Base-by-base conservation (phyloP, 2,113 vertebrate species). In the Xyrauchen texanus region DNA sequence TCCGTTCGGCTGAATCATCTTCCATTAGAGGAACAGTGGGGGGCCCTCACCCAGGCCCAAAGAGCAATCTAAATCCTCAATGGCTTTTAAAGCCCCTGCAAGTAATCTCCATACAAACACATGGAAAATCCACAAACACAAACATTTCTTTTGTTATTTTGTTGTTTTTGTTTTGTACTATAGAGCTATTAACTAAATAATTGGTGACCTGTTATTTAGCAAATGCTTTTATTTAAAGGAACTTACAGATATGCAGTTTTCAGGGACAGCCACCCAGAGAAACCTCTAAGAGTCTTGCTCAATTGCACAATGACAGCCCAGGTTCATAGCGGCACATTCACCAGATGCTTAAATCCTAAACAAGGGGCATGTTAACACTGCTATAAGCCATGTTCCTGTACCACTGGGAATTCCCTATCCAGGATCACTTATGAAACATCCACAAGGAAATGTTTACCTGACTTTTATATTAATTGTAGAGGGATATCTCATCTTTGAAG, bases 1-100 rank as follows among this genome's bases (percentile, higher is more conserved):
- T 72, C 70, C 70, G 68, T 82, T 82, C 76, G 70, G 66, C 81
- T 82, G 76, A 82, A 78, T 82, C 81, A 82, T 82, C 57, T 82
- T 82, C 81, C 81, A 82, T 82, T 82, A 82, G 55, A 82, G 69
- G 58, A 78, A 64, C 47, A 47, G 65, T 67, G 81, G 81, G 76
- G 81, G 76, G 76, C 11, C 8, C 62, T 73, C 49, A 82, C 64
- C 81, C 55, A 68, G 70, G 76, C 76, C 76, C 76, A 73, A 78
- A 82, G 76, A 82, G 76, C 81, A 82, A 82, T 79, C 77, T 67
- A 82, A 75, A 79, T 78, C 70, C 69, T 74, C 76, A 60, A 78
- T 58, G 69, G 76, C 70, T 79, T 76, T 82, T 82, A 82, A 52
- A 74, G 34, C 76, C 15, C 53, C 57, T 70, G 55, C 57, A 62